A percentile compares a stretch with the other conserved stretches of the same genome.
phyloP scores from a whole-genome alignment of 2,113 vertebrate genomes.

The Myrmecobius fasciatus region DNA sequence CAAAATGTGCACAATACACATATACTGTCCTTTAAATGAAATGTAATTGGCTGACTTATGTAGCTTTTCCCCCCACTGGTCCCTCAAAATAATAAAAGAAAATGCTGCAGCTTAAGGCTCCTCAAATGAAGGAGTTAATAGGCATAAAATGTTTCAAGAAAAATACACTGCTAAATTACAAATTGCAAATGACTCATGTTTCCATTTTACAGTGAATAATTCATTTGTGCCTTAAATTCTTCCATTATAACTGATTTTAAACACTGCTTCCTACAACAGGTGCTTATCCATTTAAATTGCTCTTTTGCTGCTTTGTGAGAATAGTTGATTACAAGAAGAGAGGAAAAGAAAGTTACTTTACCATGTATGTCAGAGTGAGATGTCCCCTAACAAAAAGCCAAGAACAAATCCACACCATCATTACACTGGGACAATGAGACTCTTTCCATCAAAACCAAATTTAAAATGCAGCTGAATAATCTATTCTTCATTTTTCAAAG shows the following conservation, averaged over 20 bases:
- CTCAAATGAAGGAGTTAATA: constrained; percentile 53
- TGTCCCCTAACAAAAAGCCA: constrained; percentile 47
- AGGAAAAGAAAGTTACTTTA: constrained; percentile 9
- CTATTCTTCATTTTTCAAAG: constrained; percentile 62
- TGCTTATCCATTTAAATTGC: constrained; percentile 66
- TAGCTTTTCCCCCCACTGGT: background rate
- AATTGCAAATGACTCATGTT: constrained; percentile 56
- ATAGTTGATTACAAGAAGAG: background rate
- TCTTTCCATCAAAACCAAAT: constrained; percentile 70
- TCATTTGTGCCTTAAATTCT: constrained; percentile 66
- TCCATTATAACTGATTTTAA: constrained; percentile 64
- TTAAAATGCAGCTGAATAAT: constrained; percentile 31
- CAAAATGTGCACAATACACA: constrained; percentile 36
- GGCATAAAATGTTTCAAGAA: constrained; percentile 16
- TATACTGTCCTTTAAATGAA: constrained; percentile 46
- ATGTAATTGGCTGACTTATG: background rate
- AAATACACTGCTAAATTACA: constrained; percentile 71
- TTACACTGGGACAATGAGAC: constrained; percentile 60
- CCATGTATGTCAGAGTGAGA: constrained; percentile 20
- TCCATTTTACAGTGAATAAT: constrained; percentile 66
- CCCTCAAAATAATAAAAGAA: constrained; percentile 1
- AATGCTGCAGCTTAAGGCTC: background rate
- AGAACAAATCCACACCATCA: constrained; percentile 62
- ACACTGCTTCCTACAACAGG: constrained; percentile 62
- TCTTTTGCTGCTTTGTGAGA: background rate